Conservation (phyloP, 1,140 invertebrate species). For the Samia ricini region DNA sequence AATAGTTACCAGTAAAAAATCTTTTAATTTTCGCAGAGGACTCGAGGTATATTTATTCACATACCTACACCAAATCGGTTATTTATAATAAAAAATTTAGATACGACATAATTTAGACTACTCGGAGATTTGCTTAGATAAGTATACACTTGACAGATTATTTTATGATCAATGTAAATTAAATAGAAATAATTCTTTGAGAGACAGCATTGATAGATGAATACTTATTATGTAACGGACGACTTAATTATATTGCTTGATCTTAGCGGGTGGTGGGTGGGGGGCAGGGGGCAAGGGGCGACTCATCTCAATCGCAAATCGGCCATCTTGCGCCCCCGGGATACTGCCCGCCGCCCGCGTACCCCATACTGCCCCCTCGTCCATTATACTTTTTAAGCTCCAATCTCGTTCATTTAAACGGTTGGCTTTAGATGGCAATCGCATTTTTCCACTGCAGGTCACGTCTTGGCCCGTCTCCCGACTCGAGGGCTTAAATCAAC, state of each 20-base stretch:
- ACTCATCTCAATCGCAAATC: constrained; percentile 78
- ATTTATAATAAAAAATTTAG: too few species aligned
- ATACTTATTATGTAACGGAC: constrained; percentile 41
- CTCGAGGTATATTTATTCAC: too few species aligned
- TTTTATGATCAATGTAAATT: background rate
- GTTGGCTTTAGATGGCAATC: constrained; percentile 81
- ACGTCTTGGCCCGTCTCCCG: constrained; percentile 78
- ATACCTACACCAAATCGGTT: too few species aligned
- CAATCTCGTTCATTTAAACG: constrained; percentile 82
- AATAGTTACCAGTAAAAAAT: too few species aligned
- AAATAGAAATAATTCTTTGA: constrained; percentile 10
- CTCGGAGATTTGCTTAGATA: too few species aligned
- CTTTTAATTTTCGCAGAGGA: too few species aligned
- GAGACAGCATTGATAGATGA: constrained; percentile 13
- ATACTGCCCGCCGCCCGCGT: constrained; percentile 44
- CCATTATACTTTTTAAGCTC: constrained; percentile 83
- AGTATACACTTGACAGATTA: too few species aligned
- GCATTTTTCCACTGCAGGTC: constrained; percentile 81
- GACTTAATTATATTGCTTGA: constrained; percentile 74
- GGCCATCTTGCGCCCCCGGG: constrained; percentile 74
- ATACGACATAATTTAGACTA: too few species aligned
- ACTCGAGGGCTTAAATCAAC: constrained; percentile 80
- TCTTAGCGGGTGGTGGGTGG: constrained; percentile 42
- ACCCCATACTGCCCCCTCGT: constrained; percentile 56
- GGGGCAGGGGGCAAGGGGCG: constrained; percentile 43